Evolutionary conservation across 1,140 invertebrate species (phyloP).

Genomic region (Babylonia areolata): DNA sequence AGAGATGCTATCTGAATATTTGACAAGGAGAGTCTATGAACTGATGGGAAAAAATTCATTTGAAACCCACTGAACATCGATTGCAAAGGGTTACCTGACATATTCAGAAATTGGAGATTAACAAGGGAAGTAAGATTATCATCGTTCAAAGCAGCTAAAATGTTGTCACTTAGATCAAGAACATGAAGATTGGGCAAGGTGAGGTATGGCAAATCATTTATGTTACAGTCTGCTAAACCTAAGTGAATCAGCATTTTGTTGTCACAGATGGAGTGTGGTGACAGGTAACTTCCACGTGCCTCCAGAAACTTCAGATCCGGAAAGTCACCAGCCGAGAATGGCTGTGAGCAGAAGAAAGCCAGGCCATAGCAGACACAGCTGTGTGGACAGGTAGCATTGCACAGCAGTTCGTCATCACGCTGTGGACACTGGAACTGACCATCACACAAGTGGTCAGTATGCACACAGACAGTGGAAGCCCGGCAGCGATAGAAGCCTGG

Average conservation of each 20-base stretch:
- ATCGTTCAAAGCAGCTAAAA: neutral
- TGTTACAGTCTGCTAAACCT: conserved; percentile 6
- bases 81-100: neutral
- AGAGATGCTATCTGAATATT: too few species aligned
- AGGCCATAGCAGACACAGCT: conserved; percentile 12
- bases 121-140: neutral
- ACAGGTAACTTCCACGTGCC: neutral
- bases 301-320: conserved; percentile 23
- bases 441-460: conserved; percentile 33
- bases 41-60: neutral
- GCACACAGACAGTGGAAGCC: too few species aligned
- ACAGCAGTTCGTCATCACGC: conserved; percentile 37
- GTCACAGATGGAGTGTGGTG: neutral
- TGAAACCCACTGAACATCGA: neutral
- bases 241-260: conserved; percentile 28
- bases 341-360: conserved; percentile 16
- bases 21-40: too few species aligned
- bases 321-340: neutral
- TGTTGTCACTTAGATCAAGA: conserved; percentile 28
- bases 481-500: too few species aligned
- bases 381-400: conserved; percentile 23
- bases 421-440: conserved; percentile 24
- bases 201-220: neutral
- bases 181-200: conserved; percentile 5
- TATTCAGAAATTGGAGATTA: neutral